Evolutionary conservation across 2,113 vertebrate genomes (phyloP).

Genomic region (Cercopithecus mona): DNA sequence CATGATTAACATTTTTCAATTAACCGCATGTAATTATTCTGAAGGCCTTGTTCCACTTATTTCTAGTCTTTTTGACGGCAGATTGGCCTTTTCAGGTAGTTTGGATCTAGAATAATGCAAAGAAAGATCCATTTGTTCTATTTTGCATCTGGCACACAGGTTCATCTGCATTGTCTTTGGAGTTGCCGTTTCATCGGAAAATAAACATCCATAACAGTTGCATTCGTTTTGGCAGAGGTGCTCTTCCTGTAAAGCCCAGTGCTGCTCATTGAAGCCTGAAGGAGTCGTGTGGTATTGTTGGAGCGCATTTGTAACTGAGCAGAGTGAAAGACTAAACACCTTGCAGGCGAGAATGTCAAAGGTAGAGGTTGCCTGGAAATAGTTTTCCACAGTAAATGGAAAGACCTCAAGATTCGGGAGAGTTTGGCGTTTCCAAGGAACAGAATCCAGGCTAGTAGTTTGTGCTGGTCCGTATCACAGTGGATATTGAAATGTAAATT

Average conservation of each 20-base stretch:
- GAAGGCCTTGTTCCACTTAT: constrained; percentile 77
- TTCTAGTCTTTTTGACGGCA: constrained; percentile 71
- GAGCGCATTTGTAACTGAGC: neutral
- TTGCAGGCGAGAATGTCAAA: neutral
- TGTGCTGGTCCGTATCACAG: too few species aligned
- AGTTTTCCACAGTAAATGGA: accelerated
- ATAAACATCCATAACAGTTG: neutral
- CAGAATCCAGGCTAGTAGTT: neutral
- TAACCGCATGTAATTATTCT: constrained; percentile 88
- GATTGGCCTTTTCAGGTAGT: constrained; percentile 78
- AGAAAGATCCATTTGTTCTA: neutral
- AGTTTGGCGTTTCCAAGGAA: neutral
- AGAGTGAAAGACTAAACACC: neutral
- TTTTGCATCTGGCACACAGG: neutral
- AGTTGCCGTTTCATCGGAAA: neutral
- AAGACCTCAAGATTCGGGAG: neutral
- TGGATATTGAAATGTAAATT: neutral
- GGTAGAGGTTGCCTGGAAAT: too few species aligned
- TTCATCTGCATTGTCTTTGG: neutral
- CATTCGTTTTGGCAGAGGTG: neutral
- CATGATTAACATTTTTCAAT: constrained; percentile 93
- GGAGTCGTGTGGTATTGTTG: neutral
- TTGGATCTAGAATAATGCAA: constrained; percentile 30
- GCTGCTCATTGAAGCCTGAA: neutral
- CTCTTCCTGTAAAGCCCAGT: neutral